Evolutionary conservation across 2,113 vertebrate genomes (phyloP), one percentile per base, ranked within the genome.

Genomic region (Pelmatolapia mariae): DNA sequence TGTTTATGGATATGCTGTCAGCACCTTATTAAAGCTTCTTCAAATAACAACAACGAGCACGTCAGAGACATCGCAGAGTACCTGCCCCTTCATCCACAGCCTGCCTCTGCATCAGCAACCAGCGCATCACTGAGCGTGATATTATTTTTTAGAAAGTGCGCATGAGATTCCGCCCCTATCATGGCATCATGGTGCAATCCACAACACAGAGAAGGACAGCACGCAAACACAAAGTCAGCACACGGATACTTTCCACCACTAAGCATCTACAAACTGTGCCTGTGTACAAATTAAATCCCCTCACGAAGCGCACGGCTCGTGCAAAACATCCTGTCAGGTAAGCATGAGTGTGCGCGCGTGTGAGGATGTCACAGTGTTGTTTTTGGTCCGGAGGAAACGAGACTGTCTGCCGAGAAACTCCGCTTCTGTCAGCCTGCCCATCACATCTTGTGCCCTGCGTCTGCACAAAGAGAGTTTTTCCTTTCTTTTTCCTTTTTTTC

Each of bases 111-210:
- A 89, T 89, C 36, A 59, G 87, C 89, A 87, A 36, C 91, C 89
- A 33, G 89, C 91, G 91, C 91, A 89, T 92, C 93, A 84, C 80
- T 61, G 57, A 80, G 71, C 82, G 53, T 57, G 71, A 81, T 79
- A 59, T 87, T 80, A 50, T 86, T 83, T 90, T 94, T 94, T 87
- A 87, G 63, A 90, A 95, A 93, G 94, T 95, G 94, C 94, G 95
- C 93, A 91, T 47, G 87, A 94, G 91, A 94, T 95, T 86, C 86
- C 94, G 94, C 95, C 92, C 94, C 88, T 87, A 63, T 85, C 93
- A 84, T 54, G 89, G 88, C 92, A 89, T 52, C 92, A 12, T 36
- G 90, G 66, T 81, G 88, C 87, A 88, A 86, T 84, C 89, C 84
- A 80, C 81, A 84, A 86, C 52, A 81, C 45, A 83, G 81, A 16